These are phyloP conservation scores for Ceyx margarethae DNA, from an alignment of 2,113 vertebrate species.

Conservation along the genomic window DNA sequence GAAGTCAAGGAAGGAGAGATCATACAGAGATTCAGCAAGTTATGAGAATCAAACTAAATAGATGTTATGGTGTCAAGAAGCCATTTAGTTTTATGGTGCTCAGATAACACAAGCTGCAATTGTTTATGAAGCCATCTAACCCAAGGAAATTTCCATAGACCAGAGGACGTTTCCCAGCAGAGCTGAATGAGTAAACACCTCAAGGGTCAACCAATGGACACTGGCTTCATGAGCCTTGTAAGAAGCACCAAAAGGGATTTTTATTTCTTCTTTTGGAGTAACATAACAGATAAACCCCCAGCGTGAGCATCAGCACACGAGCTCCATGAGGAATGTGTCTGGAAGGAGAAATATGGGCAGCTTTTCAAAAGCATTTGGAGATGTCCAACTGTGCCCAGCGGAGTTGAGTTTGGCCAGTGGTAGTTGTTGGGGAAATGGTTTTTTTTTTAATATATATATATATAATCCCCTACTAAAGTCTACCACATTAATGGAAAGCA, in stretches of 20 bases:
- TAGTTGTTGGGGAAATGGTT: neutral
- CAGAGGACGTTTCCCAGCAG: neutral
- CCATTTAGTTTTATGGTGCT: conserved; percentile 7
- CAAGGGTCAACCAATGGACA: neutral
- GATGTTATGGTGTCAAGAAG: conserved; percentile 13
- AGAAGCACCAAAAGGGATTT: neutral
- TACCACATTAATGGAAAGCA: conserved; percentile 49
- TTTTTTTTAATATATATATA: too few species aligned
- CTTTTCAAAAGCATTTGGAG: conserved; percentile 26
- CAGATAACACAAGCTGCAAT: conserved; percentile 5
- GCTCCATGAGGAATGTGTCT: neutral
- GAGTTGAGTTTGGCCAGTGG: conserved; percentile 46
- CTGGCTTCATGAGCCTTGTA: neutral
- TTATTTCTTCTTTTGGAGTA: neutral
- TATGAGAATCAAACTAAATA: neutral
- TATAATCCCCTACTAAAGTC: neutral
- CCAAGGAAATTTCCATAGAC: conserved; percentile 33
- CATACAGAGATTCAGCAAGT: neutral
- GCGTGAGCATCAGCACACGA: neutral
- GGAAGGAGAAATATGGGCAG: neutral
- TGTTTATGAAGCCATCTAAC: neutral
- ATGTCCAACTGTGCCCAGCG: conserved; percentile 14
- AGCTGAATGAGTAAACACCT: neutral
- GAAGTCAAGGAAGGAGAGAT: neutral
- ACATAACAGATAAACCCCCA: neutral